Evolutionary conservation across 2,113 vertebrate genomes (phyloP).

Genomic region (Vicugna pacos): DNA sequence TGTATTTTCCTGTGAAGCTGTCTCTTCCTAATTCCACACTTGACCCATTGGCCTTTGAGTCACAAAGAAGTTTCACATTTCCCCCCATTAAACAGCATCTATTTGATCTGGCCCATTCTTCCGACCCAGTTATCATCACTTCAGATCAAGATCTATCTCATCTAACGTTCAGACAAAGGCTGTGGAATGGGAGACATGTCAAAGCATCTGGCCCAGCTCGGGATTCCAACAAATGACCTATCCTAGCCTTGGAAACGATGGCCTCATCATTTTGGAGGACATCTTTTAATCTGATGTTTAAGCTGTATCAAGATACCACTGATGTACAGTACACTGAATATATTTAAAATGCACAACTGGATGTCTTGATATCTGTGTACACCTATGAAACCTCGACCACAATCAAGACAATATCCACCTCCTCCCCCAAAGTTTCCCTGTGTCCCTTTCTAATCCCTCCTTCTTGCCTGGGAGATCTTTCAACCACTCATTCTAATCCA

Average conservation of each 20-base stretch:
- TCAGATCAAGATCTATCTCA: not conserved
- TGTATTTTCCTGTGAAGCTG: not conserved
- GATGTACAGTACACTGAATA: not conserved
- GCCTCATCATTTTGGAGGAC: not conserved
- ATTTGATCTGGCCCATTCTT: not conserved
- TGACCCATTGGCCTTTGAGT: not conserved
- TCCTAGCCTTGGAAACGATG: not conserved
- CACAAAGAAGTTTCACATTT: not conserved
- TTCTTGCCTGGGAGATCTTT: not conserved
- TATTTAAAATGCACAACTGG: not conserved
- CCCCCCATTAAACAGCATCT: constrained; percentile 38
- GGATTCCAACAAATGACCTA: not conserved
- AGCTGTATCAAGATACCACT: not conserved
- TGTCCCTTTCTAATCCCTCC: not conserved
- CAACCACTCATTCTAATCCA: not conserved
- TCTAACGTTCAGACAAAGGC: not conserved
- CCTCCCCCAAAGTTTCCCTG: not conserved
- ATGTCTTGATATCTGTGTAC: not conserved
- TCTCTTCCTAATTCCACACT: not conserved
- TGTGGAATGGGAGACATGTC: not conserved
- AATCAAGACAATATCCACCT: not conserved
- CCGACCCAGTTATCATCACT: not conserved
- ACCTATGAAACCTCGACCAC: not conserved
- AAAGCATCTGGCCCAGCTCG: not conserved
- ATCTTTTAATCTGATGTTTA: not conserved